These are phyloP conservation scores for Umimayanthus kanabou DNA, from an alignment of 92 coral and sea anemone species.

Conservation along the genomic window DNA sequence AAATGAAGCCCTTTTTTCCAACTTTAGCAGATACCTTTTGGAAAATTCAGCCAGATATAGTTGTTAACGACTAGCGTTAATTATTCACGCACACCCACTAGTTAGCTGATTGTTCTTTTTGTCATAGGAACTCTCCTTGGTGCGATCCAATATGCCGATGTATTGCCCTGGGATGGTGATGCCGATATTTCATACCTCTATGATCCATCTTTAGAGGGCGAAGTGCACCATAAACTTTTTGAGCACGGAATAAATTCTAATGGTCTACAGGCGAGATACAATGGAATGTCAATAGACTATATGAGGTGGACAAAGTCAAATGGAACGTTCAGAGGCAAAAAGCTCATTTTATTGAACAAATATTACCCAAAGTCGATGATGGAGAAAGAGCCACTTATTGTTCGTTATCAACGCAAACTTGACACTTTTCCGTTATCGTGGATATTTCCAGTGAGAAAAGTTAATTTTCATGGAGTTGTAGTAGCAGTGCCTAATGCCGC, in stretches of 20 bases:
- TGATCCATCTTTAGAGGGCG: constrained; percentile 15
- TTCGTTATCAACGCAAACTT: constrained; percentile 48
- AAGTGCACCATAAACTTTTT: constrained; percentile 57
- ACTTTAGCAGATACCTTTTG: too few species aligned
- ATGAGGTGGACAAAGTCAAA: constrained; percentile 63
- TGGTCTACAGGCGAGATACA: constrained; percentile 59
- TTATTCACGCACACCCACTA: not conserved
- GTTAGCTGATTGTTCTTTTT: not conserved
- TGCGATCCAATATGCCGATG: constrained; percentile 65
- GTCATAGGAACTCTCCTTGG: constrained; percentile 83
- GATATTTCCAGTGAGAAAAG: constrained; percentile 63
- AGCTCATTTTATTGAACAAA: constrained; percentile 58
- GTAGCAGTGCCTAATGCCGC: constrained; percentile 71
- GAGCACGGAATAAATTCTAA: constrained; percentile 68
- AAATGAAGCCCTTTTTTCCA: too few species aligned
- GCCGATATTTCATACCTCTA: constrained; percentile 80
- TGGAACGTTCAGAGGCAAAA: constrained; percentile 48
- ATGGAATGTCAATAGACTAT: constrained; percentile 56
- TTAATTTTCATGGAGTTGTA: constrained; percentile 2
- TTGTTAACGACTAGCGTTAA: not conserved
- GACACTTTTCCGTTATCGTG: constrained; percentile 73
- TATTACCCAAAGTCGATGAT: constrained; percentile 8
- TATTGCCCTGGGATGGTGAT: constrained; percentile 89
- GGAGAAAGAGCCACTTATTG: constrained; percentile 55
- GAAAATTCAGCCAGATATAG: not conserved